phyloP scores from a whole-genome alignment of 2,888 invertebrate genomes.

The Idaea aversata region DNA sequence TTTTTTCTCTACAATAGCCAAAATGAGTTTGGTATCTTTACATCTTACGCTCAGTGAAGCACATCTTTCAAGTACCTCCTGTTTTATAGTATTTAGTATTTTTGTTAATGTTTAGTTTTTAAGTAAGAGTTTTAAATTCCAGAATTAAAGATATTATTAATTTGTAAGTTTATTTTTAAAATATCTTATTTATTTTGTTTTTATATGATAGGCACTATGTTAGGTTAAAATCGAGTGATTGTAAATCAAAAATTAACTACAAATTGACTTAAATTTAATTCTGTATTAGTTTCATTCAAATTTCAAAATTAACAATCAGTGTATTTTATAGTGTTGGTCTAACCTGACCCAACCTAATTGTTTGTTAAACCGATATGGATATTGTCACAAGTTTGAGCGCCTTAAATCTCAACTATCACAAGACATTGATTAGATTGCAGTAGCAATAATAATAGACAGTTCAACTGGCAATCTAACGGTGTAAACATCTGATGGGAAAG shows the following conservation, averaged over 20 bases:
- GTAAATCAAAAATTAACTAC: not conserved
- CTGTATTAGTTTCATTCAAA: not conserved
- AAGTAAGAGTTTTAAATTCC: constrained; percentile 70
- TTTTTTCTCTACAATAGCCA: constrained; percentile 1
- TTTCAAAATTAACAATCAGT: not conserved
- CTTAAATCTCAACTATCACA: not conserved
- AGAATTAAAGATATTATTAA: constrained; percentile 76
- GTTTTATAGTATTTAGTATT: constrained; percentile 50
- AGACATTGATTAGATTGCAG: not conserved
- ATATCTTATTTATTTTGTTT: constrained; percentile 68
- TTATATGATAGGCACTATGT: constrained; percentile 34
- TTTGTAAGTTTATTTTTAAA: constrained; percentile 52
- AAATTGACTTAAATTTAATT: not conserved
- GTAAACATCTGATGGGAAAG: not conserved
- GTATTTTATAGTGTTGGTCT: not conserved
- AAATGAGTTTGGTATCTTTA: constrained; percentile 8
- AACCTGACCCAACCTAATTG: not conserved
- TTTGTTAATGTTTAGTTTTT: constrained; percentile 69
- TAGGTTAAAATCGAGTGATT: constrained; percentile 33
- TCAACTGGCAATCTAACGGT: not conserved
- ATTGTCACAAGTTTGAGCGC: not conserved
- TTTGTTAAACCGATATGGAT: not conserved
- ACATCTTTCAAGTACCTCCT: constrained; percentile 44
- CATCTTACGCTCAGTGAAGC: constrained; percentile 25
- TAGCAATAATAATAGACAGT: not conserved